Base-by-base conservation (phyloP, 2,113 vertebrate genomes). In the Phodopus roborovskii region DNA sequence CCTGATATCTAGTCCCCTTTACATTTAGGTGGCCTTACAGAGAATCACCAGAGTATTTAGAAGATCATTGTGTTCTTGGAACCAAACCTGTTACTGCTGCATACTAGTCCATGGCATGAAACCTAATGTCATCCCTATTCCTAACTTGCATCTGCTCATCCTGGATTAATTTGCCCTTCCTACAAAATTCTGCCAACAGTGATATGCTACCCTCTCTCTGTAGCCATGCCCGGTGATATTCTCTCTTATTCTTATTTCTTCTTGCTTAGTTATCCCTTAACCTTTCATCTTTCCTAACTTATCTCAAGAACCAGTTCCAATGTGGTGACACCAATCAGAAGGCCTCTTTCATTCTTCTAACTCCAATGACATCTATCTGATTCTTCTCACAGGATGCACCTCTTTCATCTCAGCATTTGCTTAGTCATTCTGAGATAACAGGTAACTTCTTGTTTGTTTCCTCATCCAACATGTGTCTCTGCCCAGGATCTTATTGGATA, bases 141-240 rank as follows among this genome's bases (percentile, higher is more conserved):
- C 70, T 78, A 78, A 6, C 60, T 0, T 36, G 33, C 0, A 6
- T 3, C n/a, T 20, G 50, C 11, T 28, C 39, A 30, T 42, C 19
- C 53, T 30, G 53, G 66, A 3, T 62, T 6, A 26, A 10, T 15
- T 20, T 8, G 5, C 4, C 6, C 9, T 68, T 33, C 15, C 26
- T 48, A 0, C 0, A 17, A 13, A n/a, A 22, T 81, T 4, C 17
- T 22, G 16, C n/a, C 19, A 45, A 3, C 33, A 42, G 53, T 70
- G 1, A 0, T 0, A 45, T 68, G 24, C n/a, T 75, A 30, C 16
- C 33, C 11, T 1, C 20, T 50, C 42, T 84, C 19, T 50, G 7
- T 22, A 24, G 0, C 28, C 75, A 62, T 26, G 3, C 0, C 3
- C 24, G 78, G 17, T 10, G 0, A 4, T 50, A 19, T 64, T 81